A percentile compares a stretch with the other conserved stretches of the same genome.
Evolutionary conservation across 2,113 vertebrate genomes (phyloP).

Genomic region (Pluvialis apricaria): DNA sequence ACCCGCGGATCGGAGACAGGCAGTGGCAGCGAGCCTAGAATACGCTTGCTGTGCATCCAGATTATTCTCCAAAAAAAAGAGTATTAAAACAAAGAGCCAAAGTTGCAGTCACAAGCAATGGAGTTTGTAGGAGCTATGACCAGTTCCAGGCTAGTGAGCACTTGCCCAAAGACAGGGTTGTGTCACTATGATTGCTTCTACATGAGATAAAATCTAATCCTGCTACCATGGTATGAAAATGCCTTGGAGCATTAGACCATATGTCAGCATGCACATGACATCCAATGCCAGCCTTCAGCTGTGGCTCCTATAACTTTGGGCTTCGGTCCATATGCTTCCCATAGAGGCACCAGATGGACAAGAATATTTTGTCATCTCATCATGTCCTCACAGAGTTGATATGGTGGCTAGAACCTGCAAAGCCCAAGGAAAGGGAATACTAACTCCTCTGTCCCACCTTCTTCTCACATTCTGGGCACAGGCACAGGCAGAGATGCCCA

Average conservation of each 20-base stretch:
- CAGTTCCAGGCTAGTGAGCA: background rate
- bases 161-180: background rate
- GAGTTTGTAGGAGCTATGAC: background rate
- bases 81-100: background rate
- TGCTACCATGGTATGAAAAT: background rate
- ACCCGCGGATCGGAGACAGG: background rate
- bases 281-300: constrained; percentile 8
- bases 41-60: background rate
- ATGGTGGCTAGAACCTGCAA: background rate
- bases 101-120: background rate
- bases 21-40: background rate
- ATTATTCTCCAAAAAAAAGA: background rate
- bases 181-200: constrained; percentile 35
- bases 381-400: background rate
- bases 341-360: constrained; percentile 37
- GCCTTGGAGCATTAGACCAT: constrained; percentile 24
- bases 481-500: background rate
- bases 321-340: background rate
- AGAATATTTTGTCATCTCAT: constrained; percentile 13
- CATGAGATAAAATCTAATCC: constrained; percentile 5
- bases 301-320: constrained; percentile 13
- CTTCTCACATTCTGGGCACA: background rate
- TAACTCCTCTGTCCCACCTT: background rate
- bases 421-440: background rate
- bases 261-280: constrained; percentile 14